These are phyloP conservation scores for Ctenochaetus hawaiiensis DNA, from an alignment of 2,797 vertebrate genomes.

Conservation along the genomic window DNA sequence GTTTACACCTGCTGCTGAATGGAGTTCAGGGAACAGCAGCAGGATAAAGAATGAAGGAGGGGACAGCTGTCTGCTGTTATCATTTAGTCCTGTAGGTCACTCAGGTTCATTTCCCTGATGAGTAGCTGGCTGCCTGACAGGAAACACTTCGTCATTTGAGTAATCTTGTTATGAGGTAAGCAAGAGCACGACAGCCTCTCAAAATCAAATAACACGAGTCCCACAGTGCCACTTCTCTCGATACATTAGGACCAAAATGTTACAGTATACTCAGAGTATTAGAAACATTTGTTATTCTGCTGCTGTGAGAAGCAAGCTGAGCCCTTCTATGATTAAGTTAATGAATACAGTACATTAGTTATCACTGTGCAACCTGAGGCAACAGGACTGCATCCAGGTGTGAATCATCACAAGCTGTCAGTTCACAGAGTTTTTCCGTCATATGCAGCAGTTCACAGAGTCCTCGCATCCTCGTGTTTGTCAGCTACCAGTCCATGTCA, in stretches of 20 bases:
- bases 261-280: constrained; percentile 35
- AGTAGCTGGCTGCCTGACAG: constrained; percentile 27
- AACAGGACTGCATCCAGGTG: constrained; percentile 23
- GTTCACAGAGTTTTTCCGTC: constrained; percentile 20
- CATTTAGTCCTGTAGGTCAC: constrained; percentile 38
- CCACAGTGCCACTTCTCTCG: constrained; percentile 17
- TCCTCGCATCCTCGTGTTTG: constrained; percentile 16
- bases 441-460: constrained; percentile 8
- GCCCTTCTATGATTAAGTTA: constrained; percentile 60
- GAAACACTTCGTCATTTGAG: constrained; percentile 58
- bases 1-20: constrained; percentile 33
- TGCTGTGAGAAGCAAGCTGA: constrained; percentile 44
- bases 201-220: constrained; percentile 42
- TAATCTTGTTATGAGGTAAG: constrained; percentile 61
- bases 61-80: constrained; percentile 41
- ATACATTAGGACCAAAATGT: constrained; percentile 35
- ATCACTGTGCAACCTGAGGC: constrained; percentile 48
- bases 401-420: constrained; percentile 21
- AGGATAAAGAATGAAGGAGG: constrained; percentile 14
- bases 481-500: constrained; percentile 14
- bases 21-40: constrained; percentile 5
- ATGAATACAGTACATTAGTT: constrained; percentile 52
- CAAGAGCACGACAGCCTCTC: constrained; percentile 37
- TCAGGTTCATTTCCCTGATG: constrained; percentile 34
- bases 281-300: constrained; percentile 50